Evolutionary conservation across 2,888 invertebrate genomes (phyloP).

Genomic region (Pseudococcus viburni): DNA sequence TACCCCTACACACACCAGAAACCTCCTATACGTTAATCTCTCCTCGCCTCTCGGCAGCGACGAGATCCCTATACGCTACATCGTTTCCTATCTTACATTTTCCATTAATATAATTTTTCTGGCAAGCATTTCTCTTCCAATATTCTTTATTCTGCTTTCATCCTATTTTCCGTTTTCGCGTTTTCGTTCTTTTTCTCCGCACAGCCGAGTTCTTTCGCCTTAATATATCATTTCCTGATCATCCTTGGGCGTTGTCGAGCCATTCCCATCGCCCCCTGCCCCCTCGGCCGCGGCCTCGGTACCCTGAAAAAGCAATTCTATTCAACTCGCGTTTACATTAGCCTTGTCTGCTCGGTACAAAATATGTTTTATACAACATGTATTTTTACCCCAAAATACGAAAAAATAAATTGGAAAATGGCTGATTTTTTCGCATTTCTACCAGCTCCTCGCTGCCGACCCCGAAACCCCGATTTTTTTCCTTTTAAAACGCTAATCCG

Average conservation of each 20-base stretch:
- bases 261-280: constrained; percentile 17
- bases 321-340: constrained; percentile 61
- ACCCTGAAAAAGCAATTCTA: constrained; percentile 56
- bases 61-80: constrained; percentile 63
- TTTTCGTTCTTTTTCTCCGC: constrained; percentile 50
- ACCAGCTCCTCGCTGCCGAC: not conserved
- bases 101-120: constrained; percentile 67
- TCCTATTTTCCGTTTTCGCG: constrained; percentile 65
- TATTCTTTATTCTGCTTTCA: constrained; percentile 66
- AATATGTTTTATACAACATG: constrained; percentile 56
- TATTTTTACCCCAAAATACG: constrained; percentile 33
- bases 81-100: constrained; percentile 65
- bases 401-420: constrained; percentile 47
- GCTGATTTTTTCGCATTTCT: not conserved
- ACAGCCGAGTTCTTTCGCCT: constrained; percentile 34
- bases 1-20: constrained; percentile 64
- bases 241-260: constrained; percentile 67
- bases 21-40: constrained; percentile 64
- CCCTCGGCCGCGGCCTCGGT: not conserved
- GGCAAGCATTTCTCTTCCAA: constrained; percentile 66
- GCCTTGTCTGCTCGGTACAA: constrained; percentile 46
- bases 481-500: constrained; percentile 9
- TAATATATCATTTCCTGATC: constrained; percentile 66
- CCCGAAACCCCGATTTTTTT: not conserved
- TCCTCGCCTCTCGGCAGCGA: constrained; percentile 8